Percentiles rank a stretch among this genome's conserved stretches.
phyloP scores from a whole-genome alignment of 2,888 invertebrate genomes.

The Abrostola tripartita region DNA sequence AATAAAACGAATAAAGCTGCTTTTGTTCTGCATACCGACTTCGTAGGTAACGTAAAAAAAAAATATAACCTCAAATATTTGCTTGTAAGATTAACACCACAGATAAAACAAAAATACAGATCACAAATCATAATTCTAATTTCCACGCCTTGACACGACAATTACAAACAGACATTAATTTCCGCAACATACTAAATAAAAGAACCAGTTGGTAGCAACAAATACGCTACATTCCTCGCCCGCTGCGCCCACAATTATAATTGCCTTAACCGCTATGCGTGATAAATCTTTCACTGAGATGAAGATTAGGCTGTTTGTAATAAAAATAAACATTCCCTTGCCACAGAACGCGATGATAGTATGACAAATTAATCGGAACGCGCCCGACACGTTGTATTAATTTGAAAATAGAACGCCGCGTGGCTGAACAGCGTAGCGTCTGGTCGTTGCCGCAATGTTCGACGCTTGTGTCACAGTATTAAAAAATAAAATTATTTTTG shows the following conservation, averaged over 20 bases:
- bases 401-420: conserved; percentile 75
- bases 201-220: conserved; percentile 41
- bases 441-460: conserved; percentile 37
- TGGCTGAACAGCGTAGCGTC: conserved; percentile 54
- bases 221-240: conserved; percentile 67
- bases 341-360: conserved; percentile 71
- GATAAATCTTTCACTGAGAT: conserved; percentile 75
- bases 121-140: conserved; percentile 45
- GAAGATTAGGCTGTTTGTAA: conserved; percentile 70
- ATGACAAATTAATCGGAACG: conserved; percentile 80
- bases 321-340: conserved; percentile 70
- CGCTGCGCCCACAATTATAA: conserved; percentile 68
- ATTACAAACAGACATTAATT: conserved; percentile 53
- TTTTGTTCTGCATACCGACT: not conserved
- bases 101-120: conserved; percentile 17
- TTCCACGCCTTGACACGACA: conserved; percentile 38
- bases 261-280: conserved; percentile 64
- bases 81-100: conserved; percentile 10
- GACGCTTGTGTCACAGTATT: conserved; percentile 31
- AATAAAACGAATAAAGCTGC: not conserved
- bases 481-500: not conserved
- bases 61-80: not conserved
- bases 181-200: conserved; percentile 50
- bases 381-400: conserved; percentile 66
- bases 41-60: not conserved